Conservation (phyloP, 2,888 invertebrate genomes). For the Lepidocyrtoides sp. region DNA sequence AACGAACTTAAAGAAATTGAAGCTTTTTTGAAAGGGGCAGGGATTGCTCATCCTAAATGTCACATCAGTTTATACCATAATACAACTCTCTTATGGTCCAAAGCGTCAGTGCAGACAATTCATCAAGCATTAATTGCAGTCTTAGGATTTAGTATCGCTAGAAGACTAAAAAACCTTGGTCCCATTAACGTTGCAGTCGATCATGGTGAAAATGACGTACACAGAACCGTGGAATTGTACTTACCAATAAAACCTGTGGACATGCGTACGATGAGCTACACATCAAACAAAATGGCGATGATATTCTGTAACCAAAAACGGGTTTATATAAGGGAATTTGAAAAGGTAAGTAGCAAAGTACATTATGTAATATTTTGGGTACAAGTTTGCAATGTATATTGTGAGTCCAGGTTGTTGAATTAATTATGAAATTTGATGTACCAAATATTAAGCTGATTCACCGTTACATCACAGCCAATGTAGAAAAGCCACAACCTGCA, state of each 20-base stretch:
- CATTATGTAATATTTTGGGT: neutral
- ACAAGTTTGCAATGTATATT: neutral
- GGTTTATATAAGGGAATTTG: constrained; percentile 88
- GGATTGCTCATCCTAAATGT: constrained; percentile 87
- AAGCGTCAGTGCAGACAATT: constrained; percentile 86
- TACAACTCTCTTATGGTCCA: constrained; percentile 87
- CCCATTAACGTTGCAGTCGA: constrained; percentile 68
- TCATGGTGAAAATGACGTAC: constrained; percentile 42
- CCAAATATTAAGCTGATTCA: constrained; percentile 88
- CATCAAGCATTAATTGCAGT: constrained; percentile 86
- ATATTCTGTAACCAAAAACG: constrained; percentile 88
- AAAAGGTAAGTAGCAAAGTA: constrained; percentile 89
- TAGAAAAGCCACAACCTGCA: constrained; percentile 86
- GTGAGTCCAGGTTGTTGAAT: constrained; percentile 28
- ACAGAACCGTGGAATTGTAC: constrained; percentile 77
- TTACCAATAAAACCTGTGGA: constrained; percentile 83
- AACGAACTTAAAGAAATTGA: constrained; percentile 88
- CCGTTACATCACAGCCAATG: constrained; percentile 86
- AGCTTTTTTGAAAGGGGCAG: constrained; percentile 87
- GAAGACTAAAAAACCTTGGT: constrained; percentile 84
- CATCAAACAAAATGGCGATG: constrained; percentile 86
- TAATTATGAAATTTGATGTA: constrained; percentile 80
- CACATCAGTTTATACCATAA: constrained; percentile 88
- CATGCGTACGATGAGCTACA: constrained; percentile 81
- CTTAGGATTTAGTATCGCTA: constrained; percentile 85